These are phyloP conservation scores for Heloderma charlesbogerti DNA, from an alignment of 2,113 vertebrate species.

Conservation along the genomic window DNA sequence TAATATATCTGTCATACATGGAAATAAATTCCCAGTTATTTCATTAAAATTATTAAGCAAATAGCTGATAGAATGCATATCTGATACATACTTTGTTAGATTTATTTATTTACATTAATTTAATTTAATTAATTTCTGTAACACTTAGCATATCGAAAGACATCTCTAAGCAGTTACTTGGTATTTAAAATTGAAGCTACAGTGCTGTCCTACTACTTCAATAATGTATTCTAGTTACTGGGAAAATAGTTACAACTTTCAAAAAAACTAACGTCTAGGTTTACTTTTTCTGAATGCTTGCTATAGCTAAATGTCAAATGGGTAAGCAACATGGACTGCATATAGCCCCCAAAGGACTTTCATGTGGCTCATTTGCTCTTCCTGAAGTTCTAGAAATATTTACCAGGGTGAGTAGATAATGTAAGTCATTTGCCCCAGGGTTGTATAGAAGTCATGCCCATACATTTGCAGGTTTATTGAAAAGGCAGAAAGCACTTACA, in stretches of 20 bases:
- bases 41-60: neutral
- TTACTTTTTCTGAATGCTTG: neutral
- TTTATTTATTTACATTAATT: too few relatives aligned
- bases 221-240: neutral
- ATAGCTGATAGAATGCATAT: neutral
- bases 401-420: neutral
- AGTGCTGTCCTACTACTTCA: too few relatives aligned
- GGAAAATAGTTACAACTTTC: neutral
- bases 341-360: neutral
- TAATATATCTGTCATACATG: neutral
- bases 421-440: neutral
- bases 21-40: neutral
- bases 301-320: neutral
- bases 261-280: neutral
- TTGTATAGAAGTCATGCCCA: neutral
- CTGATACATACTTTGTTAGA: neutral
- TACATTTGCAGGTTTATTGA: neutral
- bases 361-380: neutral
- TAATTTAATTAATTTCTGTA: too few relatives aligned
- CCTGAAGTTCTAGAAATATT: neutral
- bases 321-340: neutral
- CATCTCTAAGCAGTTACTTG: too few relatives aligned
- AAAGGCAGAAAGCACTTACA: neutral
- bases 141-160: too few relatives aligned
- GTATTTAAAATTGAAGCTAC: too few relatives aligned